Conservation (phyloP, 2,797 vertebrate species). For the Xenopus petersii region DNA sequence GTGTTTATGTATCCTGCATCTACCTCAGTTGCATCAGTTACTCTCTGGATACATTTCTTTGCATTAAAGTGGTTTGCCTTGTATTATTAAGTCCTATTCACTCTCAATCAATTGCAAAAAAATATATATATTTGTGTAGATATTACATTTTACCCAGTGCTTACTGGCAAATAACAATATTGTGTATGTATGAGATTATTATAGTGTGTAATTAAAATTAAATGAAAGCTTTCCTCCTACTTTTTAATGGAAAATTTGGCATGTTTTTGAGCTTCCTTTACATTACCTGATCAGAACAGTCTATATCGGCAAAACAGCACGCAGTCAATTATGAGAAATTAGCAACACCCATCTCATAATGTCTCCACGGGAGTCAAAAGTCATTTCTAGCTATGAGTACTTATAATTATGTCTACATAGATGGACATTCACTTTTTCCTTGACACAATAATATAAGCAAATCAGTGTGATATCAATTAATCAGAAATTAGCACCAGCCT, state of each 20-base stretch:
- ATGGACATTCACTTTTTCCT: slow-evolving; percentile 45
- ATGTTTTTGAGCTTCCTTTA: slow-evolving; percentile 46
- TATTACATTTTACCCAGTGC: slow-evolving; percentile 3
- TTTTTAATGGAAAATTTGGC: slow-evolving; percentile 38
- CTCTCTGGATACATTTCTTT: too few species aligned
- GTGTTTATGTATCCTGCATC: too few species aligned
- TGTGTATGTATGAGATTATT: slow-evolving; percentile 27
- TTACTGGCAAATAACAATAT: slow-evolving; percentile 21
- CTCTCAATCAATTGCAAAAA: too few species aligned
- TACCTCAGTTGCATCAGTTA: too few species aligned
- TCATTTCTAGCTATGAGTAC: slow-evolving; percentile 44
- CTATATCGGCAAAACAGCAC: slow-evolving; percentile 44
- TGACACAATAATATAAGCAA: slow-evolving; percentile 50
- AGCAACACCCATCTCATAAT: slow-evolving; percentile 44
- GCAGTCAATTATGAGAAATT: slow-evolving; percentile 46
- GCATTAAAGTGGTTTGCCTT: too few species aligned
- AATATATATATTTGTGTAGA: too few species aligned
- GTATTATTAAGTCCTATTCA: too few species aligned
- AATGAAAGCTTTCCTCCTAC: slow-evolving; percentile 30
- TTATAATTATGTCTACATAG: slow-evolving; percentile 46
- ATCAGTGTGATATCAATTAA: slow-evolving; percentile 49
- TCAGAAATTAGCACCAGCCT: slow-evolving; percentile 46
- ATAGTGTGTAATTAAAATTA: slow-evolving; percentile 32
- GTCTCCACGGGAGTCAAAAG: slow-evolving; percentile 39
- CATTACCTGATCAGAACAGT: slow-evolving; percentile 37